Conservation (phyloP, 2,888 invertebrate genomes). For the Periphyllus acericola region DNA sequence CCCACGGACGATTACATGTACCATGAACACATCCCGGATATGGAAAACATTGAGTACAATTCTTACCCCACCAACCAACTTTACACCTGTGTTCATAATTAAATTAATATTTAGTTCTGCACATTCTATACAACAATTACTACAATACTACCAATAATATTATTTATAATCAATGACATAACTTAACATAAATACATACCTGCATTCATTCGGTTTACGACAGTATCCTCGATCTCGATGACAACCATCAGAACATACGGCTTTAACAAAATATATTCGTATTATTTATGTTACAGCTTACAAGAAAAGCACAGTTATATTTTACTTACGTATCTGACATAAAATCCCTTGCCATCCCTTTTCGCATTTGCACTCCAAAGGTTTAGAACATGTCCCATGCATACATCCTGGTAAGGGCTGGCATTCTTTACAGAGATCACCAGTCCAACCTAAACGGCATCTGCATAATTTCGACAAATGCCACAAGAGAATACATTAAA, state of each 20-base stretch:
- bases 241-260: slow-evolving; percentile 85
- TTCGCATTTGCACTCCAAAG: slow-evolving; percentile 88
- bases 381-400: slow-evolving; percentile 89
- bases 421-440: slow-evolving; percentile 85
- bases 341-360: slow-evolving; percentile 91
- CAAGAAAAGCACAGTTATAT: neutral
- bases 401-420: slow-evolving; percentile 90
- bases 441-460: slow-evolving; percentile 91
- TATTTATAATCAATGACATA: too few relatives aligned
- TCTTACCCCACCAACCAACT: slow-evolving; percentile 86
- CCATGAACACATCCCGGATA: slow-evolving; percentile 93
- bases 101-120: neutral
- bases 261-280: slow-evolving; percentile 69
- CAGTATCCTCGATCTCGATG: slow-evolving; percentile 87
- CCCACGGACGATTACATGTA: slow-evolving; percentile 85
- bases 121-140: neutral
- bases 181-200: slow-evolving; percentile 69
- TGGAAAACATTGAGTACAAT: slow-evolving; percentile 75
- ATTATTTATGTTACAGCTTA: slow-evolving; percentile 64
- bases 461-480: slow-evolving; percentile 67
- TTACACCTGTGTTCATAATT: slow-evolving; percentile 74
- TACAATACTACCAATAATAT: too few relatives aligned
- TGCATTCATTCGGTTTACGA: slow-evolving; percentile 79
- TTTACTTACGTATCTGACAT: slow-evolving; percentile 83
- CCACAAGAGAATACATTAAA: neutral